phyloP scores from a whole-genome alignment of 2,888 invertebrate genomes.

The Platerodrilus igneus region DNA sequence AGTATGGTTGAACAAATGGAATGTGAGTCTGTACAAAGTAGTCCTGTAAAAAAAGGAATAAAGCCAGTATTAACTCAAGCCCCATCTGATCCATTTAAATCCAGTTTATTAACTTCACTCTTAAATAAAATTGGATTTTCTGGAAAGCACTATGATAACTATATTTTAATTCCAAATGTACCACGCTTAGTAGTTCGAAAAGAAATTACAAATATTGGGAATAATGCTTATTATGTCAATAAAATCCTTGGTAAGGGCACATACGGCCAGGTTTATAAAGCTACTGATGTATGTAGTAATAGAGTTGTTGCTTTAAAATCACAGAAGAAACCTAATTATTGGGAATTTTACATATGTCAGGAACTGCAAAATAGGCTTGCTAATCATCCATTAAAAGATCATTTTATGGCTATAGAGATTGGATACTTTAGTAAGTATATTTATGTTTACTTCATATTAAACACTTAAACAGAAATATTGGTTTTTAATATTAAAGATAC shows the following conservation, averaged over 20 bases:
- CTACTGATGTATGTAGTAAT: constrained; percentile 54
- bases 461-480: too few species aligned
- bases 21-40: constrained; percentile 27
- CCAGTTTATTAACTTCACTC: constrained; percentile 61
- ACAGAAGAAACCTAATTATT: constrained; percentile 82
- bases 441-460: too few species aligned
- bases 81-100: constrained; percentile 77
- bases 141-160: constrained; percentile 48
- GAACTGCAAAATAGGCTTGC: constrained; percentile 73
- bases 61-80: constrained; percentile 33
- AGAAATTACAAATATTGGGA: constrained; percentile 46
- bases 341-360: constrained; percentile 92
- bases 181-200: constrained; percentile 51
- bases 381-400: constrained; percentile 38
- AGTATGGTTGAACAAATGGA: constrained; percentile 38
- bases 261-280: constrained; percentile 76
- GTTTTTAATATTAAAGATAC: too few species aligned
- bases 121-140: constrained; percentile 70
- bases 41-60: constrained; percentile 20
- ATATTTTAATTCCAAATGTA: constrained; percentile 53
- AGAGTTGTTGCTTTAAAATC: constrained; percentile 72
- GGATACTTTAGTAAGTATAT: constrained; percentile 66
- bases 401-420: constrained; percentile 71
- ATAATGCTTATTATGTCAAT: constrained; percentile 56
- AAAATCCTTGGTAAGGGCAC: constrained; percentile 78